Conservation (phyloP, 2,797 vertebrate genomes). For the Sebastes steindachneri region DNA sequence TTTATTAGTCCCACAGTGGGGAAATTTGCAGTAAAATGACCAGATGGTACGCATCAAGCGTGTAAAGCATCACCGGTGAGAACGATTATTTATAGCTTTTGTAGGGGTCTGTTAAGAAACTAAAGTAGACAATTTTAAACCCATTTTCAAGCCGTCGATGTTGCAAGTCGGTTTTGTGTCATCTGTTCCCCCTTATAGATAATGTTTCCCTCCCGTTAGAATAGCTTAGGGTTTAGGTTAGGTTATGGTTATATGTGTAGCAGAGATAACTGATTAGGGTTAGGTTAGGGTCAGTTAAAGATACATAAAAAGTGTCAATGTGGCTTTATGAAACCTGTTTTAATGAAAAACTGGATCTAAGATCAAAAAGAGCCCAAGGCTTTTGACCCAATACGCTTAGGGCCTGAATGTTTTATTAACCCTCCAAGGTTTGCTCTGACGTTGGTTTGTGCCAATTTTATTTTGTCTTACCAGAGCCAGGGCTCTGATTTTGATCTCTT, state of each 20-base stretch:
- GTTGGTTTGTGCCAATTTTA: not conserved
- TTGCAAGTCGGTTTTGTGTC: not conserved
- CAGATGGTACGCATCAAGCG: not conserved
- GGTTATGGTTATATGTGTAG: not conserved
- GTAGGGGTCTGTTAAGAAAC: not conserved
- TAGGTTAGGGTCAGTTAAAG: not conserved
- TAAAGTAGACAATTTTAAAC: not conserved
- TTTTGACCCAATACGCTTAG: not conserved
- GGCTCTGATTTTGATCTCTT: constrained; percentile 63
- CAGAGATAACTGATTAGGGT: not conserved
- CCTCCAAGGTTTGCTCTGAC: not conserved
- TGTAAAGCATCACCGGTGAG: not conserved
- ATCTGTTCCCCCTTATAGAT: not conserved
- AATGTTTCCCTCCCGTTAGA: not conserved
- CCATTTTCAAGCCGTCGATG: not conserved
- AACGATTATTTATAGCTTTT: not conserved
- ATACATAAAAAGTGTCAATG: not conserved
- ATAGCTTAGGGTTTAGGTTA: not conserved
- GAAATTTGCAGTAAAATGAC: not conserved
- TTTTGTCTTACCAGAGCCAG: constrained; percentile 40
- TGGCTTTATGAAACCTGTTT: not conserved
- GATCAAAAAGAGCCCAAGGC: not conserved
- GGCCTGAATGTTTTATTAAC: not conserved
- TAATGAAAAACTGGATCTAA: not conserved
- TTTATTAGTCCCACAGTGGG: no score